phyloP scores from a whole-genome alignment of 1,140 invertebrate species.

The Papilio glaucus region DNA sequence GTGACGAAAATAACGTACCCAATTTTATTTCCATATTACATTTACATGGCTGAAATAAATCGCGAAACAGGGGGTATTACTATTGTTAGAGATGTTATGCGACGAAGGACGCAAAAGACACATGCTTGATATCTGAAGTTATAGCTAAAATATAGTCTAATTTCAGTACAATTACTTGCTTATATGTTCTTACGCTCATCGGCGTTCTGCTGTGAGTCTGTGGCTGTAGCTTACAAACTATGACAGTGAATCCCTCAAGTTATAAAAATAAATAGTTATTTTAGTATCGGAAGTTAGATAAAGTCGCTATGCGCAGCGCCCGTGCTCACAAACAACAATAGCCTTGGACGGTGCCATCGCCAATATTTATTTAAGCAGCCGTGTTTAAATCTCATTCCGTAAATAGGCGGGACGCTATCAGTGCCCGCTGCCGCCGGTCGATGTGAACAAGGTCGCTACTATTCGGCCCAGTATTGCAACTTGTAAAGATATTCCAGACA shows the following conservation, averaged over 20 bases:
- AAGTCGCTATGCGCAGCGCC: neutral
- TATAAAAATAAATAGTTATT: neutral
- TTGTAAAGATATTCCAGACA: conserved; percentile 70
- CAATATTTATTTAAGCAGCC: conserved; percentile 26
- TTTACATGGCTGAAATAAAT: too few species aligned
- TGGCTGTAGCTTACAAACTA: too few species aligned
- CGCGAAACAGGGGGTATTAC: too few species aligned
- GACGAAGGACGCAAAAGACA: too few species aligned
- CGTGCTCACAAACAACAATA: neutral
- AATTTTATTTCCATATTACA: too few species aligned
- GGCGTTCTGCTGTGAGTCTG: too few species aligned
- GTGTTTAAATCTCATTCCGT: conserved; percentile 49
- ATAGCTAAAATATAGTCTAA: too few species aligned
- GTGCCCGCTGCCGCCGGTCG: conserved; percentile 51
- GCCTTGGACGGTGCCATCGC: conserved; percentile 11
- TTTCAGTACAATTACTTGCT: too few species aligned
- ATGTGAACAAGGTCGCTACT: conserved; percentile 60
- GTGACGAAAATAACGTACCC: too few species aligned
- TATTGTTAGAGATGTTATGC: too few species aligned
- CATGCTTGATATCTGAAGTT: too few species aligned
- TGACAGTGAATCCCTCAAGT: neutral
- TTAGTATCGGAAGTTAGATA: conserved; percentile 11
- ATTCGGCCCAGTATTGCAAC: conserved; percentile 57
- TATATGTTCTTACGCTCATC: too few species aligned
- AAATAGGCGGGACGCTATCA: conserved; percentile 56